phyloP scores from a whole-genome alignment of 2,888 invertebrate species.

The Noctua pronuba region DNA sequence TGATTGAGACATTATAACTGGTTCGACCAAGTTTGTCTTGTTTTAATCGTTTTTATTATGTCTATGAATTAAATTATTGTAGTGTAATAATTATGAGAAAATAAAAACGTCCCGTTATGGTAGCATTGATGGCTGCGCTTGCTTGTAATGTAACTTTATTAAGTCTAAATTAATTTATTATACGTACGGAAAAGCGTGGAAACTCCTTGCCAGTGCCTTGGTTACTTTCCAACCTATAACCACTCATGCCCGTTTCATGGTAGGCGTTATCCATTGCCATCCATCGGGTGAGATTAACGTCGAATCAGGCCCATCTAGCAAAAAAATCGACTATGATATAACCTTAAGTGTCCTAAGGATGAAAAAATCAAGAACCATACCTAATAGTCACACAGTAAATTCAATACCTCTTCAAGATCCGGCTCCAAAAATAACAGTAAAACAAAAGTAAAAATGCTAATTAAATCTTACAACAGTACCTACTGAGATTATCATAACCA shows the following conservation, averaged over 20 bases:
- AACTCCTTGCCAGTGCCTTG: background rate
- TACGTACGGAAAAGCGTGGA: background rate
- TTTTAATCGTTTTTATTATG: background rate
- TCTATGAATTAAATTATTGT: background rate
- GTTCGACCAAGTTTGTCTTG: background rate
- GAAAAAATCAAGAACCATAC: background rate
- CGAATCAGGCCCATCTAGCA: background rate
- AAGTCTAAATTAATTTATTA: background rate
- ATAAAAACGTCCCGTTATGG: background rate
- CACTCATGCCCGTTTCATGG: background rate
- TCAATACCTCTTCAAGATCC: background rate
- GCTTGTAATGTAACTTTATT: background rate
- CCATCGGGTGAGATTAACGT: background rate
- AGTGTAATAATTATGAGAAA: background rate
- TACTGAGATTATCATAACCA: conserved; percentile 8
- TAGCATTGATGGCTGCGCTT: background rate
- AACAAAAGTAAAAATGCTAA: conserved; percentile 14
- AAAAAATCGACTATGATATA: background rate
- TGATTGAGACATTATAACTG: conserved; percentile 34
- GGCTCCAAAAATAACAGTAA: background rate
- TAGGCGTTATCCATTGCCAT: background rate
- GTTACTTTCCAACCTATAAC: background rate
- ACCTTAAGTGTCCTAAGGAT: background rate
- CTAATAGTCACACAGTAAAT: background rate
- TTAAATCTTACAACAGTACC: background rate